Conservation (phyloP, 2,888 invertebrate species). For the Muschampia staudingeri region DNA sequence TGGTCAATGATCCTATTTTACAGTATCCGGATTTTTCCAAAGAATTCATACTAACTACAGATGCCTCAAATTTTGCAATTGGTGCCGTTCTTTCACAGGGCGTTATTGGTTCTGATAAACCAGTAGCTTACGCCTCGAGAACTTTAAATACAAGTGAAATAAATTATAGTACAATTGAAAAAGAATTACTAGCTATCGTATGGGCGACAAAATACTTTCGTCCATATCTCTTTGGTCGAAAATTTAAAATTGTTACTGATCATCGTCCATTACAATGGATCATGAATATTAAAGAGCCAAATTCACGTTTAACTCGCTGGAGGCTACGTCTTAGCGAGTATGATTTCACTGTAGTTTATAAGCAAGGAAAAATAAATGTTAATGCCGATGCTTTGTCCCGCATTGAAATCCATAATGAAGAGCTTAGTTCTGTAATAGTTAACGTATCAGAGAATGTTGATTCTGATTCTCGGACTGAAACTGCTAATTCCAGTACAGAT, state of each 20-base stretch:
- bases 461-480: constrained; percentile 5
- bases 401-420: not conserved
- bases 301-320: constrained; percentile 72
- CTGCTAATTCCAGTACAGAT: not conserved
- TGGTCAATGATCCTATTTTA: not conserved
- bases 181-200: not conserved
- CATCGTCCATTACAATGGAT: constrained; percentile 73
- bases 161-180: not conserved
- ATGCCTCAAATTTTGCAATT: constrained; percentile 31
- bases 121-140: constrained; percentile 16
- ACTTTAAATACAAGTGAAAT: constrained; percentile 14
- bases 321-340: constrained; percentile 63
- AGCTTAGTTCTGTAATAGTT: not conserved
- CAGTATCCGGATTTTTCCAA: not conserved
- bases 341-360: constrained; percentile 49
- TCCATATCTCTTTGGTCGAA: constrained; percentile 7
- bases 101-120: constrained; percentile 18
- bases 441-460: not conserved
- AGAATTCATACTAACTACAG: constrained; percentile 26
- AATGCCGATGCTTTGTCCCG: not conserved
- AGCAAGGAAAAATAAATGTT: constrained; percentile 51
- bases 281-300: constrained; percentile 71
- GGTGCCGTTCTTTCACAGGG: constrained; percentile 38
- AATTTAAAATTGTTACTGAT: constrained; percentile 67
- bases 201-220: no score